Conservation (phyloP, 2,113 vertebrate species). For the Cervus canadensis region DNA sequence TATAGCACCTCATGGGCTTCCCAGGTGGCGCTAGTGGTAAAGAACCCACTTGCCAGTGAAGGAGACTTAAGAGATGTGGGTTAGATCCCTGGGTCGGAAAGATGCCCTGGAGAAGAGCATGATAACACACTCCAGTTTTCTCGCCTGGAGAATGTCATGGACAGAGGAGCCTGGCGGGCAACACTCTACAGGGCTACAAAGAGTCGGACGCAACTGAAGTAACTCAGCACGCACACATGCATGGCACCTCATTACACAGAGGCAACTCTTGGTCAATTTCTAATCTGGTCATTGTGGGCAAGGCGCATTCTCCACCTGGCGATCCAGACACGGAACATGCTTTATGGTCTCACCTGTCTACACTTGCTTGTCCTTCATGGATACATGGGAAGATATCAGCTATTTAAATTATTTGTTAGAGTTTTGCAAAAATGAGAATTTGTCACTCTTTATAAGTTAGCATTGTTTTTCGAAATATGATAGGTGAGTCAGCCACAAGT, state of each 20-base stretch:
- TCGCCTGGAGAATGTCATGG: background rate
- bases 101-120: background rate
- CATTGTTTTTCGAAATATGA: background rate
- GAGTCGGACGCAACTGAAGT: background rate
- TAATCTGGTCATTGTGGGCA: background rate
- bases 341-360: background rate
- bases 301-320: background rate
- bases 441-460: background rate
- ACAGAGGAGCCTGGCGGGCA: background rate
- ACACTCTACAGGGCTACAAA: background rate
- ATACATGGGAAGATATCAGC: background rate
- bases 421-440: background rate
- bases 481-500: background rate
- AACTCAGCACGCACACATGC: rapidly evolving
- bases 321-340: background rate
- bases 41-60: background rate
- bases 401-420: background rate
- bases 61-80: background rate
- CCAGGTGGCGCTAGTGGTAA: background rate
- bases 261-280: background rate
- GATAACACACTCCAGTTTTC: background rate
- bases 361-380: background rate
- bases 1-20: background rate
- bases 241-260: background rate
- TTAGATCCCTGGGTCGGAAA: background rate